Evolutionary conservation across 2,797 vertebrate species (phyloP).

Genomic region (Ciconia nigra): DNA sequence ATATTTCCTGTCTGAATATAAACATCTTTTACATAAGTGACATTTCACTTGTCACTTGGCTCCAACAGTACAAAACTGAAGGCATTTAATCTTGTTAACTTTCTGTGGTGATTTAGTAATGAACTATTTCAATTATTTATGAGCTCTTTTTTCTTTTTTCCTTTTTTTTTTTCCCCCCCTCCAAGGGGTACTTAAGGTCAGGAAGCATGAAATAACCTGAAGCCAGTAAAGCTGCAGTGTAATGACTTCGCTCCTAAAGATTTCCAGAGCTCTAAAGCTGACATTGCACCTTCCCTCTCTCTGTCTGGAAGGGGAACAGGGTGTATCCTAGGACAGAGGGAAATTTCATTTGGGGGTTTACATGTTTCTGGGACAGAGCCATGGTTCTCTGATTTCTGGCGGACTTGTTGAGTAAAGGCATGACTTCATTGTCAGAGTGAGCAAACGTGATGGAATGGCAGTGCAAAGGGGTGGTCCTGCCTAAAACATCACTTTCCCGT

Average conservation of each 20-base stretch:
- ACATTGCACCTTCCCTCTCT: background rate
- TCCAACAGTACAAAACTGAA: background rate
- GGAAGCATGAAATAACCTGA: background rate
- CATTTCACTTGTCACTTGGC: background rate
- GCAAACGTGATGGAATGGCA: too few relatives aligned
- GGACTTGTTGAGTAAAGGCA: background rate
- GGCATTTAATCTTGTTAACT: background rate
- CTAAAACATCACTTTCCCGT: rapidly evolving
- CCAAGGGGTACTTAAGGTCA: background rate
- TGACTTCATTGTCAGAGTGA: background rate
- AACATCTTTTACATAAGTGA: background rate
- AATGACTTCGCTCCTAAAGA: background rate
- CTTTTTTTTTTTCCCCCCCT: too few relatives aligned
- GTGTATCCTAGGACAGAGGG: background rate
- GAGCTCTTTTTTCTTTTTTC: background rate
- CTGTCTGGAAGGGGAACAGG: background rate
- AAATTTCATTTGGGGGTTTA: background rate
- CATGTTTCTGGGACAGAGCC: background rate
- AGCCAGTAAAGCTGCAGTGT: background rate
- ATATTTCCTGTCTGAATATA: background rate
- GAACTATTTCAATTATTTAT: slow-evolving; percentile 6
- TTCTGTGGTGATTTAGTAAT: background rate
- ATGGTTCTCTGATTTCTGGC: background rate
- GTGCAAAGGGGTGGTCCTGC: background rate
- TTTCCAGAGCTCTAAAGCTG: background rate